Percentiles rank a stretch among this genome's conserved stretches.
These are phyloP conservation scores for Macrobrachium rosenbergii DNA, from an alignment of 1,140 invertebrate genomes.

Conservation along the genomic window DNA sequence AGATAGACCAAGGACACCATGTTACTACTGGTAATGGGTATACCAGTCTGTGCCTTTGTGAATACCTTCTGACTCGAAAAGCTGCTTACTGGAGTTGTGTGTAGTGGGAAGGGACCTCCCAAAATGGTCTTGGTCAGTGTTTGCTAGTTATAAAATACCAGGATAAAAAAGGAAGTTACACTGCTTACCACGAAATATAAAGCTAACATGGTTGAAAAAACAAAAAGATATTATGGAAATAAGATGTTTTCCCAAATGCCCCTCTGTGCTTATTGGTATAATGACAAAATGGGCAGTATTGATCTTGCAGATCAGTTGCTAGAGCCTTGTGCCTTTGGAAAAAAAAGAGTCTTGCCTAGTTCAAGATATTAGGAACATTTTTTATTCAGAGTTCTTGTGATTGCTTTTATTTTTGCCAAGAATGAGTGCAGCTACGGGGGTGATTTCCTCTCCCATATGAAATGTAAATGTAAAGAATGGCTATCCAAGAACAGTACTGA, in stretches of 20 bases:
- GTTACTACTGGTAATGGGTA: conserved; percentile 40
- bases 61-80: not conserved
- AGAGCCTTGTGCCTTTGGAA: conserved; percentile 29
- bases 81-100: conserved; percentile 21
- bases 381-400: conserved; percentile 15
- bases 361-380: conserved; percentile 30
- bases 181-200: conserved; percentile 31
- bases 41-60: conserved; percentile 17
- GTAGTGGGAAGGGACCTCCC: conserved; percentile 26
- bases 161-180: conserved; percentile 33
- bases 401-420: not conserved
- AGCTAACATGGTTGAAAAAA: conserved; percentile 29
- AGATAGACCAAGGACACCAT: conserved; percentile 16
- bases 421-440: not conserved
- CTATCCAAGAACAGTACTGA: conserved; percentile 4
- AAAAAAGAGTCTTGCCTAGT: conserved; percentile 20
- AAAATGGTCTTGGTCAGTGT: not conserved
- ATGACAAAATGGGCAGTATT: conserved; percentile 29
- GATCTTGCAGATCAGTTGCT: conserved; percentile 42
- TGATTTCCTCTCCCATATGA: conserved; percentile 7
- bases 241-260: conserved; percentile 40
- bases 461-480: not conserved
- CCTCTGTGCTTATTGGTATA: conserved; percentile 6
- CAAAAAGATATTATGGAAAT: conserved; percentile 15
- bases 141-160: conserved; percentile 18